These are phyloP conservation scores for Pollicipes pollicipes DNA, from an alignment of 1,140 invertebrate species.

Conservation along the genomic window DNA sequence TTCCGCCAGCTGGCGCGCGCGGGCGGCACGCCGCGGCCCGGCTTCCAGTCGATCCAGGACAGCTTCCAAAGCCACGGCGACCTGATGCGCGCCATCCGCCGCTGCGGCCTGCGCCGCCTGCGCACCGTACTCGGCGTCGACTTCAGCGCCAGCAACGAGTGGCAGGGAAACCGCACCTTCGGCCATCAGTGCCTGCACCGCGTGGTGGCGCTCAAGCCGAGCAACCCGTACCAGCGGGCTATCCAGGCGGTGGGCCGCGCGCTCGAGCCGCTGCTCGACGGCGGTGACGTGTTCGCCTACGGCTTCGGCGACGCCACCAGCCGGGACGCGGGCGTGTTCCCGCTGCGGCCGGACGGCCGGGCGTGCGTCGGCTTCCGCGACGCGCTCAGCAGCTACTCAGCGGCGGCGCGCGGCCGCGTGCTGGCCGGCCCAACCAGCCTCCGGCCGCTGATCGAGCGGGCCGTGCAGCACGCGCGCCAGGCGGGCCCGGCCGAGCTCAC, in stretches of 20 bases:
- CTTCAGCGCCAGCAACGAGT: slow-evolving; percentile 37
- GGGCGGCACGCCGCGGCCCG: not conserved
- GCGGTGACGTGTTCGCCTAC: not conserved
- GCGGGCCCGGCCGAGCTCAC: not conserved
- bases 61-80: slow-evolving; percentile 24
- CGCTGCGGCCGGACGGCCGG: not conserved
- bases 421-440: not conserved
- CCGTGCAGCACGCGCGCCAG: not conserved
- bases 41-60: slow-evolving; percentile 15
- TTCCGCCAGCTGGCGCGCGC: not conserved
- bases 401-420: too few species aligned
- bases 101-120: slow-evolving; percentile 24
- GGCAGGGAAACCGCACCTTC: slow-evolving; percentile 34
- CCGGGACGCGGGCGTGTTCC: not conserved
- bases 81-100: slow-evolving; percentile 24
- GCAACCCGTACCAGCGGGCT: not conserved
- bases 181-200: slow-evolving; percentile 24
- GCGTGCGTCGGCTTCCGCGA: not conserved
- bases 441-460: not conserved
- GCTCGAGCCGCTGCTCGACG: not conserved
- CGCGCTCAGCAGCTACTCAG: not conserved
- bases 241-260: not conserved
- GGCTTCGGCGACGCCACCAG: not conserved
- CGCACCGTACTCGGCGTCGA: slow-evolving; percentile 30
- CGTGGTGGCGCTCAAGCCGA: slow-evolving; percentile 24